phyloP scores from a whole-genome alignment of 53 echinoderm and acorn worm species.

The Luidia sarsii region DNA sequence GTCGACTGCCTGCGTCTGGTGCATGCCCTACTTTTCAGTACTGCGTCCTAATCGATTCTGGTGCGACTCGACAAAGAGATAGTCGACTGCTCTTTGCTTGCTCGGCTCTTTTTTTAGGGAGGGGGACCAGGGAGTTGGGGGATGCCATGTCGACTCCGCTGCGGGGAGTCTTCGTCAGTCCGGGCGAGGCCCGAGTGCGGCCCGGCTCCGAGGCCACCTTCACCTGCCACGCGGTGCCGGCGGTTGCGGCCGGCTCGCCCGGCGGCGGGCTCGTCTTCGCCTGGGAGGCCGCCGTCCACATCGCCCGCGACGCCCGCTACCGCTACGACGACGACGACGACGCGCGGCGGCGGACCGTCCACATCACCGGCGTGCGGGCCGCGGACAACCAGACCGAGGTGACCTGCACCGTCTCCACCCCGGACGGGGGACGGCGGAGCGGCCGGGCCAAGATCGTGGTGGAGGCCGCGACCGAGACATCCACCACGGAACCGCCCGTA shows the following conservation, averaged over 20 bases:
- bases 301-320: slow-evolving; percentile 44
- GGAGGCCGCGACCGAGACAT: not conserved
- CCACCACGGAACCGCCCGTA: not conserved
- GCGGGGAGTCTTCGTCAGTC: slow-evolving; percentile 10
- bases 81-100: too few relatives aligned
- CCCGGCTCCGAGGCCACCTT: slow-evolving; percentile 11
- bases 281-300: slow-evolving; percentile 51
- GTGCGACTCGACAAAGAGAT: too few relatives aligned
- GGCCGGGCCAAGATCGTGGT: slow-evolving; percentile 46
- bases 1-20: too few relatives aligned
- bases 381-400: slow-evolving; percentile 64
- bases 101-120: too few relatives aligned
- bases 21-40: too few relatives aligned
- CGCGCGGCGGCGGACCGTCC: slow-evolving; percentile 5
- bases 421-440: slow-evolving; percentile 22
- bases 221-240: slow-evolving; percentile 3
- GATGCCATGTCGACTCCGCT: too few relatives aligned
- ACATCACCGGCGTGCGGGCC: slow-evolving; percentile 46
- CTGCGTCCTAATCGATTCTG: too few relatives aligned
- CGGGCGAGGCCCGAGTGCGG: not conserved
- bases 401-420: slow-evolving; percentile 48
- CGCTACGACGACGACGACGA: slow-evolving; percentile 28
- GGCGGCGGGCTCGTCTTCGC: slow-evolving; percentile 13
- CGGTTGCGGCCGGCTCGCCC: not conserved
- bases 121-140: too few relatives aligned